phyloP scores from a whole-genome alignment of 1,140 invertebrate species.

The Manduca sexta region DNA sequence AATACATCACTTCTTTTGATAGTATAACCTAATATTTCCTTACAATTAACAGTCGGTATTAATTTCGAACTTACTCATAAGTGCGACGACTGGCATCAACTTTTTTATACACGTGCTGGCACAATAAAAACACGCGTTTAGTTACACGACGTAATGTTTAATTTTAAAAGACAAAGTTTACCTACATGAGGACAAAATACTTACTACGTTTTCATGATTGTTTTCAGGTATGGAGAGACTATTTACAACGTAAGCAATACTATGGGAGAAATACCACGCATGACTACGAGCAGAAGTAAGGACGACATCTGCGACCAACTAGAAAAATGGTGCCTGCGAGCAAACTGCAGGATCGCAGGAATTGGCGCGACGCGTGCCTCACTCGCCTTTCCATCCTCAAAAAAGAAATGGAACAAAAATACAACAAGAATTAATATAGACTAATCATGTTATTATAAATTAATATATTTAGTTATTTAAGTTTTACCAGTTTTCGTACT shows the following conservation, averaged over 20 bases:
- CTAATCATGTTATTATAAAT: too few relatives aligned
- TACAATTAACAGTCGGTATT: too few relatives aligned
- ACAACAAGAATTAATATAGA: too few relatives aligned
- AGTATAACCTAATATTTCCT: too few relatives aligned
- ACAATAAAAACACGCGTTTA: too few relatives aligned
- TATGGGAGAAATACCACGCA: conserved; percentile 83
- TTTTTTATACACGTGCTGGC: too few relatives aligned
- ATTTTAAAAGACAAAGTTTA: not conserved
- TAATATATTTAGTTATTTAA: too few relatives aligned
- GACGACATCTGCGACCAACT: conserved; percentile 80
- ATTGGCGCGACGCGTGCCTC: conserved; percentile 89
- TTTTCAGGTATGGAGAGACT: conserved; percentile 81
- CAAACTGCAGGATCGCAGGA: conserved; percentile 81
- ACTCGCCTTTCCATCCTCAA: conserved; percentile 89
- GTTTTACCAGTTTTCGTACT: too few relatives aligned
- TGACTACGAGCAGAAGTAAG: conserved; percentile 77
- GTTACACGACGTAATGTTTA: not conserved
- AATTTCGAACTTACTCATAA: too few relatives aligned
- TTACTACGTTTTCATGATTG: conserved; percentile 1
- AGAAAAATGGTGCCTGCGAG: conserved; percentile 83
- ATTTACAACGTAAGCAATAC: conserved; percentile 85
- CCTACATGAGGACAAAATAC: not conserved
- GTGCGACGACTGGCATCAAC: too few relatives aligned
- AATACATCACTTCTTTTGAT: too few relatives aligned
- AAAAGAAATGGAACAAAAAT: conserved; percentile 75